Evolutionary conservation across 2,113 vertebrate species (phyloP).

Genomic region (Felis catus): DNA sequence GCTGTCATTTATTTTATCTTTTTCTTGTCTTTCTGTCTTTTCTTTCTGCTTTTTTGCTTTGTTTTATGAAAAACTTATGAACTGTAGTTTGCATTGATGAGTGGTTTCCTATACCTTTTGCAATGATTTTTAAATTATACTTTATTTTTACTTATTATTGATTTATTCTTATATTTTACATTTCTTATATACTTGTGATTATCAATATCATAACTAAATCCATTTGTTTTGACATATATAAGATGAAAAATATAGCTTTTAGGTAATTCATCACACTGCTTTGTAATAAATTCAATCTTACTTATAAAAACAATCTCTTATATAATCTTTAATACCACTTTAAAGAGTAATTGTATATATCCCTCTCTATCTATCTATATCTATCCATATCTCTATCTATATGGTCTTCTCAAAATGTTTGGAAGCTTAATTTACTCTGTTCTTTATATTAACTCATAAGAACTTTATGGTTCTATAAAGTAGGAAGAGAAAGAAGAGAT

Average conservation of each 20-base stretch:
- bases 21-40: neutral
- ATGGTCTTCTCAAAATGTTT: neutral
- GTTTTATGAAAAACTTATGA: neutral
- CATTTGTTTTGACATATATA: neutral
- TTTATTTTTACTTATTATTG: neutral
- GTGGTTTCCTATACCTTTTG: neutral
- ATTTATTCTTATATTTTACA: neutral
- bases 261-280: neutral
- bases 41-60: neutral
- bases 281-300: neutral
- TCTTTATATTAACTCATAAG: neutral
- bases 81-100: neutral
- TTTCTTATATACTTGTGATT: neutral
- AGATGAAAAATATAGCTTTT: neutral
- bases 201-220: neutral
- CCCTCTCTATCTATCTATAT: too few relatives aligned
- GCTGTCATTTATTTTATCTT: neutral
- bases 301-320: neutral
- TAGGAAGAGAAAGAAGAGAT: too few relatives aligned
- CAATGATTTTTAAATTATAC: neutral
- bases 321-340: neutral
- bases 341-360: neutral
- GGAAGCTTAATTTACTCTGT: neutral
- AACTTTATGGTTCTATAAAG: neutral
- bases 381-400: neutral